Conservation (phyloP, 1,140 invertebrate genomes). For the Ips nitidus region DNA sequence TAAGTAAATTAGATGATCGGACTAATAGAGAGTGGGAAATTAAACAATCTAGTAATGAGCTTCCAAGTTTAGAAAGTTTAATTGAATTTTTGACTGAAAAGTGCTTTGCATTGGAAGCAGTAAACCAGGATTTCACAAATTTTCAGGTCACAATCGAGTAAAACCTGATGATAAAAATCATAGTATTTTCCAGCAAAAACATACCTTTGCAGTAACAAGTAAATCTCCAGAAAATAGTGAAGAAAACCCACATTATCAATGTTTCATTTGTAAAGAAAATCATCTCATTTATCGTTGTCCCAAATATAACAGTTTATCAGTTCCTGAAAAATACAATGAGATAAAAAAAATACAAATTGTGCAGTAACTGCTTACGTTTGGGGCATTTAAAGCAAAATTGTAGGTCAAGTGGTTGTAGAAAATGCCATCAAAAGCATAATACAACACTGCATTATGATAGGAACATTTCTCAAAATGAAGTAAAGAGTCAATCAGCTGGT, state of each 20-base stretch:
- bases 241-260: background rate
- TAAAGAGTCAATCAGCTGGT: background rate
- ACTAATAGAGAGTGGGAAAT: slow-evolving; percentile 22
- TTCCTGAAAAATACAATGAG: too few species aligned
- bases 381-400: too few species aligned
- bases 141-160: background rate
- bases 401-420: background rate
- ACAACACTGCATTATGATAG: background rate
- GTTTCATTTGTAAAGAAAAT: background rate
- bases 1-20: slow-evolving; percentile 18
- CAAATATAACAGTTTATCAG: too few species aligned
- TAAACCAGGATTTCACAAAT: background rate
- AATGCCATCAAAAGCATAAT: slow-evolving; percentile 4
- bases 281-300: background rate
- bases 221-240: background rate
- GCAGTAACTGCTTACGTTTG: too few species aligned
- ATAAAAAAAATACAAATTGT: too few species aligned
- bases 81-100: slow-evolving; percentile 27
- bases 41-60: slow-evolving; percentile 10
- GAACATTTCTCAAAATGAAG: background rate
- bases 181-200: background rate
- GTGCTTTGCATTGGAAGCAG: slow-evolving; percentile 23
- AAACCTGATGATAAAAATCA: background rate
- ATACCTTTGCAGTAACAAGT: background rate
- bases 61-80: slow-evolving; percentile 18